Conservation (phyloP, 2,797 vertebrate species). For the Scolopax bukidnonensis region DNA sequence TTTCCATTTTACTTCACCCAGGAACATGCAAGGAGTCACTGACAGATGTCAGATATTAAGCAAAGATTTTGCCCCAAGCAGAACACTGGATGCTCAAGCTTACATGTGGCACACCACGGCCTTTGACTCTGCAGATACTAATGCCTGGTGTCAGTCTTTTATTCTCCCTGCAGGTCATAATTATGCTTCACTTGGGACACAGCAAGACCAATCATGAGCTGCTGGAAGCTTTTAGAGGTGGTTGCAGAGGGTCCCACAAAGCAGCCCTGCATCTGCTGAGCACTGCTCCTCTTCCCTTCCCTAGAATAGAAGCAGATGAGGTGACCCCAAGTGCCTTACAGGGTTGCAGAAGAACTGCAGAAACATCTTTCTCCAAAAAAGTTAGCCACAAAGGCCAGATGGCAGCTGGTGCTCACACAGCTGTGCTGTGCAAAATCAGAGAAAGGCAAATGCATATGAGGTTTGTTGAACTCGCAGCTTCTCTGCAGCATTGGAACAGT, state of each 20-base stretch:
- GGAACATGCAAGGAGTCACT: background rate
- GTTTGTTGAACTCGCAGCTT: background rate
- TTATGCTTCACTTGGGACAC: background rate
- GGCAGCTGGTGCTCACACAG: rapidly evolving
- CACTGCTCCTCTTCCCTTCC: background rate
- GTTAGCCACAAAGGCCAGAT: background rate
- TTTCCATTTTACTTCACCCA: slow-evolving; percentile 6
- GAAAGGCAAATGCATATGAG: rapidly evolving
- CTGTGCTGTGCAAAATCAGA: rapidly evolving
- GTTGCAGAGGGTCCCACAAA: background rate
- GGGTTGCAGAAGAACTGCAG: background rate
- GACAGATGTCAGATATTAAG: slow-evolving; percentile 58
- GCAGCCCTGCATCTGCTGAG: background rate
- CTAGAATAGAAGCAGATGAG: background rate
- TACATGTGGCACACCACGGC: background rate
- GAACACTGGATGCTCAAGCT: slow-evolving; percentile 31
- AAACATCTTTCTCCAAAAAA: background rate
- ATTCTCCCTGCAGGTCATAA: background rate
- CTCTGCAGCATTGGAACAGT: background rate
- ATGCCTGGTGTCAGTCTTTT: slow-evolving; percentile 4
- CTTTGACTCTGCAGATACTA: slow-evolving; percentile 10
- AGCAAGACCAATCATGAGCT: rapidly evolving
- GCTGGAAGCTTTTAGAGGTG: background rate
- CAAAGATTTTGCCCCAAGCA: slow-evolving; percentile 30
- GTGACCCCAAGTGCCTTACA: background rate